Evolutionary conservation across 1,140 invertebrate genomes (phyloP).

Genomic region (Drosophila guanche): DNA sequence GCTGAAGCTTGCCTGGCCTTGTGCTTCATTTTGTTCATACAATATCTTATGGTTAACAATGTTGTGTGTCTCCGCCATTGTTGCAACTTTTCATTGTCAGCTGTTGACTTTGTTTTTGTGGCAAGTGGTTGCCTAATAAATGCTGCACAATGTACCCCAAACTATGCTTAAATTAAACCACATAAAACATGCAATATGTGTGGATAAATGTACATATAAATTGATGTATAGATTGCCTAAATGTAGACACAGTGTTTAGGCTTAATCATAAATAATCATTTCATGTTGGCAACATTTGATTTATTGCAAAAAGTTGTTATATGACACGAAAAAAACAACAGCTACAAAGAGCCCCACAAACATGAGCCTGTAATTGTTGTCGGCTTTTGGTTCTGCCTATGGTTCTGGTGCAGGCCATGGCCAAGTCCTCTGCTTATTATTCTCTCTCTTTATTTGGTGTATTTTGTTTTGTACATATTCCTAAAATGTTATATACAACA

Average conservation of each 20-base stretch:
- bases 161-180: slow-evolving; percentile 30
- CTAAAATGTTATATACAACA: slow-evolving; percentile 5
- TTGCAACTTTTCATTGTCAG: slow-evolving; percentile 31
- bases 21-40: slow-evolving; percentile 54
- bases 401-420: slow-evolving; percentile 29
- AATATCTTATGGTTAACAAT: slow-evolving; percentile 39
- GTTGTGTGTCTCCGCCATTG: slow-evolving; percentile 35
- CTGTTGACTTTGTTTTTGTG: slow-evolving; percentile 32
- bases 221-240: neutral
- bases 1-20: slow-evolving; percentile 51
- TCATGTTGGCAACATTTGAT: slow-evolving; percentile 61
- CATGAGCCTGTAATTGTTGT: slow-evolving; percentile 46
- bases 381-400: neutral
- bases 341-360: slow-evolving; percentile 33
- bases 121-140: slow-evolving; percentile 4
- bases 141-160: no score
- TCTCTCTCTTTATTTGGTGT: slow-evolving; percentile 25
- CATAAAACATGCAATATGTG: slow-evolving; percentile 15
- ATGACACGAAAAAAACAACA: slow-evolving; percentile 56
- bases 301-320: slow-evolving; percentile 65
- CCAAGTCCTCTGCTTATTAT: slow-evolving; percentile 28
- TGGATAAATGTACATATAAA: neutral
- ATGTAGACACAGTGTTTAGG: slow-evolving; percentile 37
- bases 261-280: slow-evolving; percentile 51
- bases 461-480: slow-evolving; percentile 26